Conservation (phyloP, 2,797 vertebrate genomes). For the Premnoplex brunnescens region DNA sequence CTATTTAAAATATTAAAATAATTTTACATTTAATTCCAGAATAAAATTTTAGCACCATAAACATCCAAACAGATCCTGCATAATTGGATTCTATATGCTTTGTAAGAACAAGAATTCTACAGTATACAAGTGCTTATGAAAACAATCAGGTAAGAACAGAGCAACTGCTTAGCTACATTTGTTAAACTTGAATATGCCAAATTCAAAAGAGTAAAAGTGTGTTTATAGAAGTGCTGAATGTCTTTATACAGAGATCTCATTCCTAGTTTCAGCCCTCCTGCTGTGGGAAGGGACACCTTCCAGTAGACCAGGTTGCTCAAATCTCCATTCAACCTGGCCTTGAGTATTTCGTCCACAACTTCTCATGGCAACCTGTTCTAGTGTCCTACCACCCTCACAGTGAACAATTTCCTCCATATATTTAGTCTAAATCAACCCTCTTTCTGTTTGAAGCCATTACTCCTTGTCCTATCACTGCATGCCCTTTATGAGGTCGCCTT, state of each 20-base stretch:
- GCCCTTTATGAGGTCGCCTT: neutral
- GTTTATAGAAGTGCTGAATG: neutral
- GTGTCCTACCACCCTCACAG: neutral
- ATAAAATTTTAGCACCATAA: neutral
- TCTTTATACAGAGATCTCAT: neutral
- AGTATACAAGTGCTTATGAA: neutral
- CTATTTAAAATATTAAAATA: neutral
- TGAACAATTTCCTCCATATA: neutral
- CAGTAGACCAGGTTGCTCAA: neutral
- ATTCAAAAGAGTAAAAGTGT: neutral
- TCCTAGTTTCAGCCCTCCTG: neutral
- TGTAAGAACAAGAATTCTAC: neutral
- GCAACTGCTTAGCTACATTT: neutral
- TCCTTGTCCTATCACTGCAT: neutral
- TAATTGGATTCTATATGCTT: neutral
- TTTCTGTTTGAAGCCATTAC: neutral
- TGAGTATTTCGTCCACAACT: neutral
- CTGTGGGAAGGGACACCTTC: neutral
- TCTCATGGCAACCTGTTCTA: neutral
- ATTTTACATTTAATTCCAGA: neutral
- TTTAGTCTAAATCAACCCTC: neutral
- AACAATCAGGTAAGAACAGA: neutral
- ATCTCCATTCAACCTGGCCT: neutral
- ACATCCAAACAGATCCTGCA: neutral
- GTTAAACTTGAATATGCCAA: neutral